Percentiles rank a stretch among this genome's conserved stretches.
Conservation (phyloP, 1,140 invertebrate genomes). For the Chelonus insularis region DNA sequence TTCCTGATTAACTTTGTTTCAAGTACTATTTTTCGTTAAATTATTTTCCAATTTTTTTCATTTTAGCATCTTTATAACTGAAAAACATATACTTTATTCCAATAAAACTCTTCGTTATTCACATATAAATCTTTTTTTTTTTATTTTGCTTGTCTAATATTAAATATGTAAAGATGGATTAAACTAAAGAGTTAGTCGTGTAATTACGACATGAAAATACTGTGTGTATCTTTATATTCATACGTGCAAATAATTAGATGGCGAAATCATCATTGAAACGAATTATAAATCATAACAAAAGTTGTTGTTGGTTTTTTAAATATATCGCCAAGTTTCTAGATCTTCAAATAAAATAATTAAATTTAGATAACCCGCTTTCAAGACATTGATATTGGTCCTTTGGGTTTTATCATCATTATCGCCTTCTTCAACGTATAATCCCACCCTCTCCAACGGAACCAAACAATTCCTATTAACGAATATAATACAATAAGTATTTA, state of each 20-base stretch:
- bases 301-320: too few relatives aligned
- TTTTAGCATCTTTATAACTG: too few relatives aligned
- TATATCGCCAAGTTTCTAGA: constrained; percentile 20
- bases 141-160: background rate
- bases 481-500: constrained; percentile 15
- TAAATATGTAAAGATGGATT: background rate
- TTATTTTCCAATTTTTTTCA: too few relatives aligned
- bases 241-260: constrained; percentile 4
- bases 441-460: constrained; percentile 93
- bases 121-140: background rate
- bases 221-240: constrained; percentile 16
- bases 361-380: too few relatives aligned
- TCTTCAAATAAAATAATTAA: constrained; percentile 51
- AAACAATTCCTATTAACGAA: constrained; percentile 76
- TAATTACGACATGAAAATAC: constrained; percentile 15
- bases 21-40: too few relatives aligned
- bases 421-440: constrained; percentile 89
- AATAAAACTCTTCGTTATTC: too few relatives aligned
- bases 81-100: too few relatives aligned
- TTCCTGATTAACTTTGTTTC: too few relatives aligned
- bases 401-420: constrained; percentile 88
- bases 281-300: too few relatives aligned
- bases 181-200: constrained; percentile 7
- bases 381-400: too few relatives aligned
- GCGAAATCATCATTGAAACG: too few relatives aligned